Evolutionary conservation across 2,888 invertebrate species (phyloP).

Genomic region (Agonum fuliginosum): DNA sequence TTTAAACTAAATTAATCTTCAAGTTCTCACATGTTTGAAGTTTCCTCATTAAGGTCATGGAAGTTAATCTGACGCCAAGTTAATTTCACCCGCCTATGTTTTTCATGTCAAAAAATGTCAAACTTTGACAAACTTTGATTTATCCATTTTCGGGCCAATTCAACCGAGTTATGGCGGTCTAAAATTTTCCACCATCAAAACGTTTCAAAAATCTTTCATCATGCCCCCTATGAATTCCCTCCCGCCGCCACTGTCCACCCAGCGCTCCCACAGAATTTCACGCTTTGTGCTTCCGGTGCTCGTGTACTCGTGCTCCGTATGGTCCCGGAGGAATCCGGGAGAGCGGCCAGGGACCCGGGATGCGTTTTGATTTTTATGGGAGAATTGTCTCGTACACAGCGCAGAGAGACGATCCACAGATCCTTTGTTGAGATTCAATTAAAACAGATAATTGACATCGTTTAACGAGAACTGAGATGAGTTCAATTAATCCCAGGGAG

Average conservation of each 20-base stretch:
- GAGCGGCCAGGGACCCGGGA: slow-evolving; percentile 18
- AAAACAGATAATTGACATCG: slow-evolving; percentile 51
- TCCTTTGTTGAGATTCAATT: slow-evolving; percentile 51
- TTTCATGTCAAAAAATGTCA: too few species aligned
- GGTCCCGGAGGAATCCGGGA: slow-evolving; percentile 12
- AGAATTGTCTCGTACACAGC: slow-evolving; percentile 30
- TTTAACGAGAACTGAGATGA: slow-evolving; percentile 24
- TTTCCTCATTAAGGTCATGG: too few species aligned
- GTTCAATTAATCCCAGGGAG: slow-evolving; percentile 16
- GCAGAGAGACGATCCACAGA: not conserved
- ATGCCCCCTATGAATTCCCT: not conserved
- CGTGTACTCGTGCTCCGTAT: not conserved
- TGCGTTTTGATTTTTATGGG: slow-evolving; percentile 58
- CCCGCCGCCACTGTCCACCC: not conserved
- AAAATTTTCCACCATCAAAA: not conserved
- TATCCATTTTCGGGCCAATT: too few species aligned
- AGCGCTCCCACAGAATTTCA: slow-evolving; percentile 44
- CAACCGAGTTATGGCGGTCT: too few species aligned
- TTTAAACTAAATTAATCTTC: too few species aligned
- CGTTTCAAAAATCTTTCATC: not conserved
- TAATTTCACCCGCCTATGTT: too few species aligned
- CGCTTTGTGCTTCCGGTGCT: slow-evolving; percentile 10
- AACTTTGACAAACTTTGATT: too few species aligned
- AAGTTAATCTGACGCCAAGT: too few species aligned
- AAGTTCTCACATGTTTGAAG: too few species aligned